phyloP scores from a whole-genome alignment of 2,888 invertebrate species.

The Metopia argyrocephala region DNA sequence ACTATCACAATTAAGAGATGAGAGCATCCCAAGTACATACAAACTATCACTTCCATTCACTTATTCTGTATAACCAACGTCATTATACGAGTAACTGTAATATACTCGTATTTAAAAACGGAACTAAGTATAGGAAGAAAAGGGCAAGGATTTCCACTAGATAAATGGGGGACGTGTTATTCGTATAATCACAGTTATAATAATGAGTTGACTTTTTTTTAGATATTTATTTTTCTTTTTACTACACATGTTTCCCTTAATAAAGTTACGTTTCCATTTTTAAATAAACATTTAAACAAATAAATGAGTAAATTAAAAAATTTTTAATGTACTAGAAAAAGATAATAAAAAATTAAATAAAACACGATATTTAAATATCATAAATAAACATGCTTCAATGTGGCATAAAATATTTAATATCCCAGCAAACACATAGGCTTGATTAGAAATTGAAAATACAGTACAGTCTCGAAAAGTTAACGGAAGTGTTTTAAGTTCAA shows the following conservation, averaged over 20 bases:
- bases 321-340: background rate
- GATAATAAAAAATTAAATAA: background rate
- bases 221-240: background rate
- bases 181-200: constrained; percentile 6
- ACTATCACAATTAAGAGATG: background rate
- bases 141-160: background rate
- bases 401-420: background rate
- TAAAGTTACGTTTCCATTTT: constrained; percentile 16
- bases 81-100: too few relatives aligned
- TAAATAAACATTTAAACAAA: constrained; percentile 8
- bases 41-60: background rate
- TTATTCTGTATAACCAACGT: background rate
- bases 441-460: too few relatives aligned
- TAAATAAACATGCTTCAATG: background rate
- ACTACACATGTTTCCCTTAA: background rate
- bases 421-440: too few relatives aligned
- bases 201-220: background rate
- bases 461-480: too few relatives aligned
- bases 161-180: constrained; percentile 24
- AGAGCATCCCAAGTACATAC: background rate
- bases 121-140: background rate
- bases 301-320: background rate
- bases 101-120: background rate
- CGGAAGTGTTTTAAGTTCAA: too few relatives aligned
- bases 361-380: background rate